Base-by-base conservation (phyloP, 1,140 invertebrate genomes). In the Littorina saxatilis region DNA sequence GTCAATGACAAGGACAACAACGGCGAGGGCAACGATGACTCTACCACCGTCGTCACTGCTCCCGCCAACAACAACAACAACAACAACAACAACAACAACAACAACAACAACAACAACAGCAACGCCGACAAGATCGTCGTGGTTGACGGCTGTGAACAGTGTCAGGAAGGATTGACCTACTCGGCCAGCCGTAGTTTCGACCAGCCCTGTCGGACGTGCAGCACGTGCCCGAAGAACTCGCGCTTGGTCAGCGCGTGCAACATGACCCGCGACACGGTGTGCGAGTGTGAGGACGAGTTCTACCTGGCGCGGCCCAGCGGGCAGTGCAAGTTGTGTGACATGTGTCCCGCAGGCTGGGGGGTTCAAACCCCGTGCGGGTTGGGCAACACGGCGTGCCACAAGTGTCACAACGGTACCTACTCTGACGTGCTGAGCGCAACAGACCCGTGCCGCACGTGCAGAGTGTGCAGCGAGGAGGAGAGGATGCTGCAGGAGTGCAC, bases 271-370 rank as follows among this genome's bases (percentile, higher is more conserved):
- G 86, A 89, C 83, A 87, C 87, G 27, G 72, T 63, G 37, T 89
- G 87, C 68, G 86, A 87, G 76, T 89, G 88, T 73, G 52, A 74
- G n/a, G 37, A 61, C 2, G 73, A 83, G 20, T 80, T 74, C 63
- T 81, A 75, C 72, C 66, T 63, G 63, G 66, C 68, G 17, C 55
- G 17, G 17, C 50, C 58, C 43, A 74, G 40, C 20, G 55, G 75
- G 17, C 50, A 61, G 55, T 90, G 88, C 81, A 81, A 82, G 61
- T 75, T 77, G 23, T 90, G 88, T 75, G 83, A 86, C 58, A 74
- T 87, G 27, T 90, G 88, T 74, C 84, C 88, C 9, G 86, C 83
- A 43, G 88, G 88, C n/a, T 88, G 83, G 84, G 90, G 90, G 17
- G 87, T 85, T 1, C 75, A 81, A 20, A 80, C 80, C n/a, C 72